Base-by-base conservation (phyloP, 2,113 vertebrate species). In the Aphelocoma coerulescens region DNA sequence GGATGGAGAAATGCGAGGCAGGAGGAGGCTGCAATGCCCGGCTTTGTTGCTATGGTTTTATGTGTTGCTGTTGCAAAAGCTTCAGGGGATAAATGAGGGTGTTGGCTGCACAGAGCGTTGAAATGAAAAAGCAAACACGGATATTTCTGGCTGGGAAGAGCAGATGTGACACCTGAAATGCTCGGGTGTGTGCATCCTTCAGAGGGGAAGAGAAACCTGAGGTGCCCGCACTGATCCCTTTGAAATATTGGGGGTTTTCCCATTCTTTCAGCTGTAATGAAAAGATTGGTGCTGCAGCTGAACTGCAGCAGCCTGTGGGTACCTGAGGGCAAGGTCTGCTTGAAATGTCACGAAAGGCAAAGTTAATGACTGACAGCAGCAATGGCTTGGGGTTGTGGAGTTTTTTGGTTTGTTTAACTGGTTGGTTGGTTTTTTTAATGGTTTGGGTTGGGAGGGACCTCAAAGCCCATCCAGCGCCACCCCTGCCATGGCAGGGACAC, bases 11-110 rank as follows among this genome's bases (percentile, higher is more conserved):
- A 87, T 16, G 3, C 0, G 37, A n/a, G 68, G 61, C 65, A 48
- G 58, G 49, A 22, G 5, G 75, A 83, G 37, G 69, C 49, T 83
- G 78, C 90, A 92, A 2, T 57, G 57, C 58, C 61, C 71, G 27
- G 49, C 26, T 79, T 69, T 71, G 92, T 96, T 96, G 88, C 94
- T 63, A 85, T 96, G 95, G 82, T 82, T 85, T 91, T 91, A 4
- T 5, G 24, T 28, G 41, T 20, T 57, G 57, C 77, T 72, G 10
- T 75, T 85, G 85, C 88, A 93, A 52, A 75, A 88, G 78, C 74
- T 91, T 43, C 59, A 28, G 80, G 37, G 76, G 48, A 87, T 67
- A 62, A 86, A 84, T 16, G 85, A 91, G 58, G 92, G 79, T 69
- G 91, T 80, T 90, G 78, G 37, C 78, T 73, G 66, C 44, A 26